Percentiles rank a stretch among this genome's conserved stretches.
Evolutionary conservation across 2,888 invertebrate species (phyloP).

Genomic region (Dexiosoma caninum): DNA sequence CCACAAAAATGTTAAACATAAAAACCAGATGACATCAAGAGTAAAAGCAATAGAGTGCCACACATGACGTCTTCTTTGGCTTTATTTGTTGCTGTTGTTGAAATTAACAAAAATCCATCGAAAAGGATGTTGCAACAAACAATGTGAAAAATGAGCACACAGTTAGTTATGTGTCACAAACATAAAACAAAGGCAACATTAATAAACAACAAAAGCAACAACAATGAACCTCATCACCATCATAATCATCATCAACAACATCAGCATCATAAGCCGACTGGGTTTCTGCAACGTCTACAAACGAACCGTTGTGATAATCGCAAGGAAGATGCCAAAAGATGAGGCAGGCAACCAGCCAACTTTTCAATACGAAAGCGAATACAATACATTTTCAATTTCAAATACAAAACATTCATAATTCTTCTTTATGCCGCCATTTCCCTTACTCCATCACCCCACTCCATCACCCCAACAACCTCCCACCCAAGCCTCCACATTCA

Average conservation of each 20-base stretch:
- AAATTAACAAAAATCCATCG: conserved; percentile 33
- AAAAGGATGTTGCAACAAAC: conserved; percentile 55
- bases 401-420: conserved; percentile 57
- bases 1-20: conserved; percentile 61
- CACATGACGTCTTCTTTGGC: conserved; percentile 61
- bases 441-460: background rate
- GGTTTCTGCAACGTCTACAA: background rate
- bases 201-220: conserved; percentile 61
- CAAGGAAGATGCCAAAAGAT: conserved; percentile 21
- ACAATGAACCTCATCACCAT: conserved; percentile 47
- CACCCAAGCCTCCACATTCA: background rate
- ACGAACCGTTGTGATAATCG: conserved; percentile 25
- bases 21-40: conserved; percentile 62
- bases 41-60: conserved; percentile 53
- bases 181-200: conserved; percentile 61
- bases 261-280: background rate
- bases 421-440: conserved; percentile 17
- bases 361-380: conserved; percentile 40
- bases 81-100: conserved; percentile 4
- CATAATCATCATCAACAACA: no score
- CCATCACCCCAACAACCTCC: conserved; percentile 6
- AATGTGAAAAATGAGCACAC: conserved; percentile 22
- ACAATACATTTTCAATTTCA: conserved; percentile 70
- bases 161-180: conserved; percentile 59
- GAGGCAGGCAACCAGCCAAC: conserved; percentile 40